Base-by-base conservation (phyloP, 2,888 invertebrate genomes). In the Leptinotarsa peninsularis region DNA sequence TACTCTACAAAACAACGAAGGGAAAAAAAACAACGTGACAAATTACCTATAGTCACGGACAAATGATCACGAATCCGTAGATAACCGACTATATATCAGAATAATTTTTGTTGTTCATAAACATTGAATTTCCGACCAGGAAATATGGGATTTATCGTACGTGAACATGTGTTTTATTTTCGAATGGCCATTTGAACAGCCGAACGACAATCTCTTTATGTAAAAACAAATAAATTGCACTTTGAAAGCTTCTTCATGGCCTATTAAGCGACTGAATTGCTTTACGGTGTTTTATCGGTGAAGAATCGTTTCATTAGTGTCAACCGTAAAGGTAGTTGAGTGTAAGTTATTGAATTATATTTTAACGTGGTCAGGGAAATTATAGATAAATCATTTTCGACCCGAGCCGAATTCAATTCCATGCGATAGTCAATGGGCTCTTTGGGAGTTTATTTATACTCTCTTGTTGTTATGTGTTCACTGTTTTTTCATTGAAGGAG, bases 161-260 rank as follows among this genome's bases (percentile, higher is more conserved):
- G 43, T 33, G 63, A 63, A 63, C 63, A 63, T 63, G 63, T 63
- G 63, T 63, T 63, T 14, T 33, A 27, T 63, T 43, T n/a, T 27
- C n/a, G 33, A 43, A 43, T 33, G 33, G 17, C 17, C 43, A 63
- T 43, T 63, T 63, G 63, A n/a, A 63, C 33, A 63, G 17, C 43
- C 68, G 13, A 68, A 68, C 68, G 68, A 68, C 52, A 27, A 52
- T 52, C 68, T 52, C 33, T 68, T 21, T 49, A 49, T 58, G 33
- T 70, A 18, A 49, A 58, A 70, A 60, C 14, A 27, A 70, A 21
- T 58, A 14, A 70, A 70, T 70, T 18, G 70, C 43, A 10, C 27
- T 70, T 56, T 43, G 17, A 58, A 43, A 58, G 58, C 49, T 58
- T 43, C 18, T 69, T 54, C 69, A 18, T 56, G 23, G 69, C 27